Conservation (phyloP, 2,888 invertebrate genomes). For the Unio delphinus region DNA sequence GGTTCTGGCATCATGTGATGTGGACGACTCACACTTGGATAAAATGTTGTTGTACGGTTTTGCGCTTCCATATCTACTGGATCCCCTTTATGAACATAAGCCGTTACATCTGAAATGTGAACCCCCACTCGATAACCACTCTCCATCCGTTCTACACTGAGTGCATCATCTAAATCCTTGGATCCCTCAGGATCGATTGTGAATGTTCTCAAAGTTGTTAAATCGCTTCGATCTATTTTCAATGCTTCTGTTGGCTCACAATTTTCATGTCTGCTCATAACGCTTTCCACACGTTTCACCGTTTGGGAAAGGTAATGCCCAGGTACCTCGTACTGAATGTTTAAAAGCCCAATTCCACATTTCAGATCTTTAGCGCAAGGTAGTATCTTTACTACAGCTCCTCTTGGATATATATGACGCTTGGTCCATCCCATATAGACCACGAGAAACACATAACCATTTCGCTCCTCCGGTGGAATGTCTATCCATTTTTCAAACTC, state of each 20-base stretch:
- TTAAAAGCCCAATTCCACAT: slow-evolving; percentile 17
- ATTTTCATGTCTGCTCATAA: neutral
- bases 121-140: slow-evolving; percentile 30
- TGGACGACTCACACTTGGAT: slow-evolving; percentile 17
- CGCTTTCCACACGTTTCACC: slow-evolving; percentile 9
- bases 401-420: slow-evolving; percentile 36
- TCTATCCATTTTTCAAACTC: slow-evolving; percentile 16
- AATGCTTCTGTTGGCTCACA: neutral
- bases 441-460: slow-evolving; percentile 37
- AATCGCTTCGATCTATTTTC: slow-evolving; percentile 15
- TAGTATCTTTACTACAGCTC: slow-evolving; percentile 34
- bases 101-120: slow-evolving; percentile 43
- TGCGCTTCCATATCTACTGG: slow-evolving; percentile 37
- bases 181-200: slow-evolving; percentile 41
- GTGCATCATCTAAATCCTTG: slow-evolving; percentile 41
- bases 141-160: slow-evolving; percentile 19
- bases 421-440: slow-evolving; percentile 33
- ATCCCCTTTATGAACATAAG: slow-evolving; percentile 25
- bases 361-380: slow-evolving; percentile 16
- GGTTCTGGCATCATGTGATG: slow-evolving; percentile 42
- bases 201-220: slow-evolving; percentile 24
- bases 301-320: slow-evolving; percentile 10
- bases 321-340: slow-evolving; percentile 24
- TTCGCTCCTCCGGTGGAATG: slow-evolving; percentile 23
- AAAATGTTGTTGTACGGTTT: slow-evolving; percentile 30